phyloP scores from a whole-genome alignment of 2,888 invertebrate species.

The Sympetrum striolatum region DNA sequence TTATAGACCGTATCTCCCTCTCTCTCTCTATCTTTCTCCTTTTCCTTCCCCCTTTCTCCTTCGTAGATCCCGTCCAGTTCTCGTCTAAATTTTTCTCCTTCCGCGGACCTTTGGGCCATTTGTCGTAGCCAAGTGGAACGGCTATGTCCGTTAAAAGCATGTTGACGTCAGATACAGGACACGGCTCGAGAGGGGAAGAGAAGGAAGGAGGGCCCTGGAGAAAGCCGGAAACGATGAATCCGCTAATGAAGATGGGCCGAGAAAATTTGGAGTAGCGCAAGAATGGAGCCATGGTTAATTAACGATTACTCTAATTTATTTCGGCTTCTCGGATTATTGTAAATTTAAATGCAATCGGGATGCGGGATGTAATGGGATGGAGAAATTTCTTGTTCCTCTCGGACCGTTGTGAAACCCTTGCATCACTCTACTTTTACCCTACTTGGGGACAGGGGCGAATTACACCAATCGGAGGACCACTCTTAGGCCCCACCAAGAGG shows the following conservation, averaged over 20 bases:
- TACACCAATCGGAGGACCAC: no score
- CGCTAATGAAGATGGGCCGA: not conserved
- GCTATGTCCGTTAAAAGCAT: conserved; percentile 47
- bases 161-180: conserved; percentile 47
- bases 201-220: not conserved
- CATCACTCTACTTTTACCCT: no score
- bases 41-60: not conserved
- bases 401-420: no score
- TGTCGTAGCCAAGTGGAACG: conserved; percentile 41
- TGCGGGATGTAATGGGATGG: no score
- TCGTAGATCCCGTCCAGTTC: not conserved
- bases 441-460: no score
- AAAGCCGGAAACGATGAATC: not conserved
- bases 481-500: no score
- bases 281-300: not conserved
- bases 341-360: no score
- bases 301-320: not conserved
- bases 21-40: not conserved
- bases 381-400: no score
- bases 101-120: conserved; percentile 40
- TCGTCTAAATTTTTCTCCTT: not conserved
- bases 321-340: no score
- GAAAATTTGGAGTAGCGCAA: not conserved
- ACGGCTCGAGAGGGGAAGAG: not conserved
- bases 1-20: conserved; percentile 31